Base-by-base conservation (phyloP, 2,113 vertebrate species). In the Campylomormyrus numenius region DNA sequence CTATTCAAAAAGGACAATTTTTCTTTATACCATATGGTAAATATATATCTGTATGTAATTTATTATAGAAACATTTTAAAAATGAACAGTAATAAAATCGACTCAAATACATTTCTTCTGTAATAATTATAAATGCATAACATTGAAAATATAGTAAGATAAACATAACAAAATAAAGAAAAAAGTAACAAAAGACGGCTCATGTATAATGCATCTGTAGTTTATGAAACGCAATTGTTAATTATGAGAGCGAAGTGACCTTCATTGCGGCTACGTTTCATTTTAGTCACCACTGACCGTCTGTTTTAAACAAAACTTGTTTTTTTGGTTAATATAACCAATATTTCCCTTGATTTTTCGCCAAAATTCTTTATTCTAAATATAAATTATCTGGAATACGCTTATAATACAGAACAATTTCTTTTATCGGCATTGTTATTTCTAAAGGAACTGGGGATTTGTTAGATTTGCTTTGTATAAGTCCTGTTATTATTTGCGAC, bases 291-390 rank as follows among this genome's bases (percentile, higher is more conserved):
- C 27, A 42, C 49, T 88, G 52, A 88, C 50, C 46, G 6, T 39
- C n/a, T 6, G 24, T 88, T 89, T 85, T 74, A 91, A 90, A 91
- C 91, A 89, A 62, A 42, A 91, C 27, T 89, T 42, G 62, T 58
- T 52, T 90, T n/a, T 74, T 50, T 49, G 80, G 15, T 35, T 58
- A 74, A 3, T 52, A n/a, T 74, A 77, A 66, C 42, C 21, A 91
- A 91, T 90, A 90, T 89, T 3, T 42, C 17, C 9, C 2, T 86
- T 0, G 52, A 89, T 62, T 90, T 77, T 85, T 83, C 8, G 52
- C 46, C 50, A 92, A 53, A 6, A 31, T 83, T 80, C n/a, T 87
- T 89, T 87, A 89, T 88, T 80, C 31, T 27, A 85, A 91, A 89
- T 49, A 74, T 27, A 84, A 49, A 4, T 31, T 8, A 84, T 62